phyloP scores from a whole-genome alignment of 1,140 invertebrate species.

The Phortica variegata region DNA sequence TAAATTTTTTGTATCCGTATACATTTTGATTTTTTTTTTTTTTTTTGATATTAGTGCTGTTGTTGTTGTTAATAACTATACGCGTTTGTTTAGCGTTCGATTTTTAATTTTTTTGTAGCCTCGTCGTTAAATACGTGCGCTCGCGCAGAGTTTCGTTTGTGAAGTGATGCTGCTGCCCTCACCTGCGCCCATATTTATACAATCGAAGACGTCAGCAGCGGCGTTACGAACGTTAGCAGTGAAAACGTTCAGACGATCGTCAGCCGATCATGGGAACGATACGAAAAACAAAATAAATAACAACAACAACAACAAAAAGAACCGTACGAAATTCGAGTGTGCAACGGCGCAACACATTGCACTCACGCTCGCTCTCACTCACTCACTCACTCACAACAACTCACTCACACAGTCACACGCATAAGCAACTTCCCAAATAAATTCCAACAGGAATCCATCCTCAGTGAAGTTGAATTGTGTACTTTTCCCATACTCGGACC shows the following conservation, averaged over 20 bases:
- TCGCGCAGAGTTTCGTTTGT: conserved; percentile 50
- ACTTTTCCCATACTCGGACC: conserved; percentile 33
- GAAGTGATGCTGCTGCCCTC: conserved; percentile 55
- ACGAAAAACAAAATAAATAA: too few species aligned
- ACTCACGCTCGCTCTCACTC: conserved; percentile 33
- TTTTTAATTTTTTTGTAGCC: background rate
- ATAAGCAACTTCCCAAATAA: conserved; percentile 44
- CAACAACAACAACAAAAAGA: conserved; percentile 42
- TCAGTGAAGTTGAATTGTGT: conserved; percentile 37
- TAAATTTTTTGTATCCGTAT: conserved; percentile 52
- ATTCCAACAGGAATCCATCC: conserved; percentile 50
- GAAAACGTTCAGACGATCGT: too few species aligned
- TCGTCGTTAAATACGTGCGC: conserved; percentile 46
- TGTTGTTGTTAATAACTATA: conserved; percentile 4
- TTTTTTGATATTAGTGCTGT: conserved; percentile 20
- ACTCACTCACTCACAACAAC: conserved; percentile 5
- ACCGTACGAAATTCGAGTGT: conserved; percentile 51
- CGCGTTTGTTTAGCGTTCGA: background rate
- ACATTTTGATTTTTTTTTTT: conserved; percentile 26
- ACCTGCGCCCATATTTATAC: conserved; percentile 51
- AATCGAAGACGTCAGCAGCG: conserved; percentile 37
- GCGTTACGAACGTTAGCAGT: conserved; percentile 24
- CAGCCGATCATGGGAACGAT: too few species aligned
- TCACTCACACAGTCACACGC: background rate
- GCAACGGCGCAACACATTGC: conserved; percentile 8